phyloP scores from a whole-genome alignment of 2,888 invertebrate species.

The Aradus depressus region DNA sequence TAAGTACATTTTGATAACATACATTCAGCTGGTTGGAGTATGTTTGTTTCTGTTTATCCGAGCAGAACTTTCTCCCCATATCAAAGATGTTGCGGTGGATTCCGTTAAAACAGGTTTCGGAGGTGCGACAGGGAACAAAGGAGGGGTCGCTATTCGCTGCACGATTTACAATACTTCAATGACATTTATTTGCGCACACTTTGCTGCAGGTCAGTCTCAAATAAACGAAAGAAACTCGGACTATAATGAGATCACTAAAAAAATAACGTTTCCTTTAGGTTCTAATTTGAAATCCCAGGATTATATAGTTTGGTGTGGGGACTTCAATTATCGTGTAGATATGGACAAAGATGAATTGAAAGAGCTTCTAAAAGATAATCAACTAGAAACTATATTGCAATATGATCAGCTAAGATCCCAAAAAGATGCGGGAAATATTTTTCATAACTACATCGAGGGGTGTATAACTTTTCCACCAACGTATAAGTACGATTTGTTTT shows the following conservation, averaged over 20 bases:
- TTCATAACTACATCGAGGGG: slow-evolving; percentile 88
- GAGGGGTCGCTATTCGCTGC: slow-evolving; percentile 65
- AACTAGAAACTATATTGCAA: slow-evolving; percentile 62
- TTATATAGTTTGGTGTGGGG: slow-evolving; percentile 98
- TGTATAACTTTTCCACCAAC: slow-evolving; percentile 87
- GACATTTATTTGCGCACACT: slow-evolving; percentile 97
- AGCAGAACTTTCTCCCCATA: slow-evolving; percentile 74
- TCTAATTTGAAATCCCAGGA: slow-evolving; percentile 88
- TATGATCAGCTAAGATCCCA: slow-evolving; percentile 70
- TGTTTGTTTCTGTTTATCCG: slow-evolving; percentile 91
- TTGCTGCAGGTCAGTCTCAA: slow-evolving; percentile 93
- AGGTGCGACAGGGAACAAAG: slow-evolving; percentile 87
- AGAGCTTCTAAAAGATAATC: slow-evolving; percentile 62
- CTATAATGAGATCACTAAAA: slow-evolving; percentile 88
- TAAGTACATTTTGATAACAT: slow-evolving; percentile 80
- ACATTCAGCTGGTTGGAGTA: slow-evolving; percentile 93
- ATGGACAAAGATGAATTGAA: slow-evolving; percentile 90
- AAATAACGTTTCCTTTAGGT: slow-evolving; percentile 84
- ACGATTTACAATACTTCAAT: slow-evolving; percentile 85
- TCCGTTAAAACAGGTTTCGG: slow-evolving; percentile 97
- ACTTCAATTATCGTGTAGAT: slow-evolving; percentile 97
- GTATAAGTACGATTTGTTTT: slow-evolving; percentile 97
- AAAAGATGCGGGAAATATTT: slow-evolving; percentile 69
- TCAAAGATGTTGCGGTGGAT: slow-evolving; percentile 88
- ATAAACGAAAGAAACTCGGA: slow-evolving; percentile 90